phyloP scores from a whole-genome alignment of 2,888 invertebrate genomes.

The Drosophila gaucha region DNA sequence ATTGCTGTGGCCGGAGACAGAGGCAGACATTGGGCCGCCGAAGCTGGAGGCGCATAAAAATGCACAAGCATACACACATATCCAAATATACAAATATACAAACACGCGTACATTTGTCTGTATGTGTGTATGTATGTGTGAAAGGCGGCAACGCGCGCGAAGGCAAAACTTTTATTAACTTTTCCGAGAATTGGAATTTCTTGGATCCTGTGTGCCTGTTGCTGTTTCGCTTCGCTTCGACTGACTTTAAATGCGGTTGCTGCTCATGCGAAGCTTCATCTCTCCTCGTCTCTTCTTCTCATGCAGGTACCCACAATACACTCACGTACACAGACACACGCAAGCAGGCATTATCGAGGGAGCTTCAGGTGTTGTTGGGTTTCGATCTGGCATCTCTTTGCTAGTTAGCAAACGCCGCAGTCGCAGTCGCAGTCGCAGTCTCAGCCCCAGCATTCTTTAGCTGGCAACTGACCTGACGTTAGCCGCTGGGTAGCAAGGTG shows the following conservation, averaged over 20 bases:
- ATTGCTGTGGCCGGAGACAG: constrained; percentile 26
- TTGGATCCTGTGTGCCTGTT: constrained; percentile 76
- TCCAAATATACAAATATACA: background rate
- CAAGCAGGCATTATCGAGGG: constrained; percentile 33
- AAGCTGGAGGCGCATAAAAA: constrained; percentile 75
- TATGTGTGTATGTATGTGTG: constrained; percentile 32
- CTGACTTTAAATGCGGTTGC: constrained; percentile 74
- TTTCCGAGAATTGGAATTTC: constrained; percentile 79
- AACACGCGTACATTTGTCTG: constrained; percentile 1
- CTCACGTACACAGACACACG: constrained; percentile 14
- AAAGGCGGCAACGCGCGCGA: constrained; percentile 70
- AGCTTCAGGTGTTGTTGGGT: constrained; percentile 76
- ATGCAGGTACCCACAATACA: constrained; percentile 39
- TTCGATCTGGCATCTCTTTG: constrained; percentile 65
- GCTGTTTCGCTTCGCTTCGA: constrained; percentile 72
- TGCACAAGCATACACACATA: constrained; percentile 37
- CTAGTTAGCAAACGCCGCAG: constrained; percentile 69
- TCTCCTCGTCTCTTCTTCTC: constrained; percentile 9
- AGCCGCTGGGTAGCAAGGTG: background rate
- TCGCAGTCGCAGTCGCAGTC: constrained; percentile 23
- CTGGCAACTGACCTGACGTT: constrained; percentile 46
- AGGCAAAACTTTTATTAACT: constrained; percentile 80
- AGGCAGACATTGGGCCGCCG: constrained; percentile 75
- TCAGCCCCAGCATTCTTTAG: constrained; percentile 62
- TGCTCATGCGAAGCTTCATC: constrained; percentile 55